Evolutionary conservation across 2,888 invertebrate genomes (phyloP), one percentile per base, ranked within the genome.

Genomic region (Aleiodes leptofemur): DNA sequence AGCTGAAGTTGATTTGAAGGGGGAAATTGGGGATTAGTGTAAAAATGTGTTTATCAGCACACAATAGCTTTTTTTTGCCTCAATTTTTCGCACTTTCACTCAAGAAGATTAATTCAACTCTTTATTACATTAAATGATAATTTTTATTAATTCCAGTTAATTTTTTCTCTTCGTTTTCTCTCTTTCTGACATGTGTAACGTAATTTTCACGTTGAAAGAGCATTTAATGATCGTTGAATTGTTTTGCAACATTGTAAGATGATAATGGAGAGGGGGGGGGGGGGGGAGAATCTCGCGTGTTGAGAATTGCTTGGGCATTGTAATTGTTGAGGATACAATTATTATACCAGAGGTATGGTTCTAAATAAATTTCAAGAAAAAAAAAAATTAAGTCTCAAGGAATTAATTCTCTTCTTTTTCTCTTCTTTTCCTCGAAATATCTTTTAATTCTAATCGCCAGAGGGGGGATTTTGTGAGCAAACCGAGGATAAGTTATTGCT

Each of bases 401-500:
- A 8, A 43, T 43, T 43, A 11, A 43, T 34, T 6, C 6, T 34
- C 34, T 34, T 31, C 5, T 31, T 31, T 31, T 43, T 43, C 7
- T 9, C 8, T 6, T 43, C 43, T 43, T 11, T 43, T 0, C 4
- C 11, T 43, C 9, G 43, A 43, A 43, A 43, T 43, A 43, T 43
- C 43, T 43, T 23, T 8, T 43, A 9, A 43, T 43, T 43, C 11
- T 43, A 43, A 43, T 43, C 43, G 4, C 43, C 9, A 3, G 43
- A 23, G 23, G 23, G 43, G 11, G 75, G 76, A 79, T 81, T 82
- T 78, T 77, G 76, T 76, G 76, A 81, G 77, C 79, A 70, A 80
- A 77, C 76, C 75, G 77, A 76, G 74, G 80, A 69, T 80, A 78
- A 83, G 76, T 83, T 82, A 81, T 80, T 78, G 78, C 76, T 43